Evolutionary conservation across 2,888 invertebrate species (phyloP).

Genomic region (Aradus depressus): DNA sequence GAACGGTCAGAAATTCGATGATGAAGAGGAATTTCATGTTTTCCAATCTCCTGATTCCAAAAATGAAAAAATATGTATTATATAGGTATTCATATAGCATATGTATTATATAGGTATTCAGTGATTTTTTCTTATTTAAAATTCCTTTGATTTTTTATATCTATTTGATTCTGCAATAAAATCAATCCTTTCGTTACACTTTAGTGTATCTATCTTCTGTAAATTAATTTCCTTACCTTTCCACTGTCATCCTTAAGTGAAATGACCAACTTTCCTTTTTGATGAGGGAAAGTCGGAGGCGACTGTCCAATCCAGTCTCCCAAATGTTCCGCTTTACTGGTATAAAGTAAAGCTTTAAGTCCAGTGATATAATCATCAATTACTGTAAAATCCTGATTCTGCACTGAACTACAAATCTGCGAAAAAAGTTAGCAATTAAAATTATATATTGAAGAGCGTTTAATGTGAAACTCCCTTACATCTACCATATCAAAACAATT

Average conservation of each 20-base stretch:
- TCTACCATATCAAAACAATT: too few species aligned
- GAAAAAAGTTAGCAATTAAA: constrained; percentile 1
- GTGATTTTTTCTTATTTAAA: too few species aligned
- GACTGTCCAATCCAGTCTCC: constrained; percentile 88
- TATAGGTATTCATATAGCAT: too few species aligned
- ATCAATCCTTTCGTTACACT: background rate
- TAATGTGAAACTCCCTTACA: too few species aligned
- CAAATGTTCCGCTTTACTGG: constrained; percentile 53
- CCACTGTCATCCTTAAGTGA: constrained; percentile 20
- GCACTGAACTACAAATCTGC: constrained; percentile 89
- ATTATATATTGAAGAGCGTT: background rate
- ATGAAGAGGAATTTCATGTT: too few species aligned
- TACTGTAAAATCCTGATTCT: constrained; percentile 97
- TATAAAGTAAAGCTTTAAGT: constrained; percentile 72
- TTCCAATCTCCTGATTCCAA: too few species aligned
- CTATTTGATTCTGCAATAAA: constrained; percentile 9
- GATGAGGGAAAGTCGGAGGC: constrained; percentile 79
- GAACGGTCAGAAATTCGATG: too few species aligned
- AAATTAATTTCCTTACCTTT: constrained; percentile 18
- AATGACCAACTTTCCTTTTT: constrained; percentile 70
- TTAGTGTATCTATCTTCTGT: background rate
- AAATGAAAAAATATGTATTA: too few species aligned
- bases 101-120: too few species aligned
- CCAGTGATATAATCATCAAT: constrained; percentile 90
- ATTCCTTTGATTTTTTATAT: too few species aligned